These are phyloP conservation scores for Mimachlamys varia DNA, from an alignment of 2,888 invertebrate species.

Conservation along the genomic window DNA sequence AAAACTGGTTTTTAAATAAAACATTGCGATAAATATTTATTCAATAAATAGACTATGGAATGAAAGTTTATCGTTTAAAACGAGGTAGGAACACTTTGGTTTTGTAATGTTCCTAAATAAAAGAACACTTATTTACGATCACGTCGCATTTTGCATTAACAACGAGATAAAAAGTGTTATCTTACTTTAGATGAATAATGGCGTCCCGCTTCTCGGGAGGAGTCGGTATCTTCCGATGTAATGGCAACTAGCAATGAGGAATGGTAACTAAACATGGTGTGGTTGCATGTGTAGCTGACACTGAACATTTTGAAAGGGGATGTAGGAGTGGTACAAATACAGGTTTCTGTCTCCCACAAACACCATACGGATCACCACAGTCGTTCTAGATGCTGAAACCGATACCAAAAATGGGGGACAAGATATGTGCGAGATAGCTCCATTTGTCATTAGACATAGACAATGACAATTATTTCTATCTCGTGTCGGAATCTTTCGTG, in stretches of 20 bases:
- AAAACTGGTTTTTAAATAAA: too few relatives aligned
- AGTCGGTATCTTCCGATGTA: neutral
- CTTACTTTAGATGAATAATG: neutral
- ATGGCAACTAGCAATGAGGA: neutral
- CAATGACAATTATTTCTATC: slow-evolving; percentile 23
- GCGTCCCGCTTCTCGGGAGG: neutral
- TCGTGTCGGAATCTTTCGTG: neutral
- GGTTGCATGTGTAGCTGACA: neutral
- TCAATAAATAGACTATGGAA: too few relatives aligned
- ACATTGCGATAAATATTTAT: too few relatives aligned
- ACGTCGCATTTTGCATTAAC: too few relatives aligned
- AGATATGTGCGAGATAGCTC: slow-evolving; percentile 7
- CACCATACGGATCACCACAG: neutral
- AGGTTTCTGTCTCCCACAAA: neutral
- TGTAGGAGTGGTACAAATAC: neutral
- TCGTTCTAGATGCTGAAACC: neutral
- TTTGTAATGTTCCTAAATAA: too few relatives aligned
- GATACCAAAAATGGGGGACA: neutral
- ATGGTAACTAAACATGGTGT: neutral
- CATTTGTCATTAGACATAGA: slow-evolving; percentile 31
- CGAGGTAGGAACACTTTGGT: too few relatives aligned
- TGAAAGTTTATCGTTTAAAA: too few relatives aligned
- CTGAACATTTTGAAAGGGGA: neutral
- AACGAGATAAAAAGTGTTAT: too few relatives aligned
- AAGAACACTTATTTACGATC: too few relatives aligned